phyloP scores from a whole-genome alignment of 1,140 invertebrate species.

The Hyposmocoma kahamanoa region DNA sequence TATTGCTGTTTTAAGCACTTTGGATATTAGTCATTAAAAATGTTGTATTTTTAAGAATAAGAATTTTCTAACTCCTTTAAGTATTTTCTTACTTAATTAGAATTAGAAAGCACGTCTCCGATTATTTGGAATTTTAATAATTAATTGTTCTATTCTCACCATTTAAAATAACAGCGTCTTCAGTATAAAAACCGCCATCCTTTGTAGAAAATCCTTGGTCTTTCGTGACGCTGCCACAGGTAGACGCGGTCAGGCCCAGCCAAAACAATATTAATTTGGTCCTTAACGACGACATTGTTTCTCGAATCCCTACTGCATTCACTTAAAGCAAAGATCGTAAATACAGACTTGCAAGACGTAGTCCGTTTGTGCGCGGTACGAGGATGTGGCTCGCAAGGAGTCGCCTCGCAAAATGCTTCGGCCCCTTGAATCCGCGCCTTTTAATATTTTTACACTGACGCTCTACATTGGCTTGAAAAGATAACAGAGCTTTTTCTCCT shows the following conservation, averaged over 20 bases:
- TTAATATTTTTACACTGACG: slow-evolving; percentile 66
- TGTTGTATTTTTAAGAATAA: no score
- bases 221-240: slow-evolving; percentile 35
- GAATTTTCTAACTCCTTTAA: no score
- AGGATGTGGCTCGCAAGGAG: slow-evolving; percentile 58
- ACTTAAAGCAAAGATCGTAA: slow-evolving; percentile 19
- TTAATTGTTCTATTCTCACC: no score
- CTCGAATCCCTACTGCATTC: slow-evolving; percentile 30
- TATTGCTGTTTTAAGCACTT: no score
- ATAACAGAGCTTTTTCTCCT: slow-evolving; percentile 66
- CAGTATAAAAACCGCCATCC: slow-evolving; percentile 50
- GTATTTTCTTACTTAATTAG: no score
- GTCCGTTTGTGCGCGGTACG: slow-evolving; percentile 27
- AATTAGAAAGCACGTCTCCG: no score
- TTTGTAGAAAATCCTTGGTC: slow-evolving; percentile 43
- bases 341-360: slow-evolving; percentile 16
- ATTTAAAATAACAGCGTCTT: slow-evolving; percentile 56
- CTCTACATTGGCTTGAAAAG: slow-evolving; percentile 61
- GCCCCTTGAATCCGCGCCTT: slow-evolving; percentile 46
- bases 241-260: slow-evolving; percentile 27
- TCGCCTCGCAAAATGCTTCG: slow-evolving; percentile 63
- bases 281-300: slow-evolving; percentile 33
- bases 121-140: no score
- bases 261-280: slow-evolving; percentile 35
- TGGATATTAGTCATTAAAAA: no score